Evolutionary conservation across 2,888 invertebrate genomes (phyloP), one percentile per base, ranked within the genome.

Genomic region (Lithosia quadra): DNA sequence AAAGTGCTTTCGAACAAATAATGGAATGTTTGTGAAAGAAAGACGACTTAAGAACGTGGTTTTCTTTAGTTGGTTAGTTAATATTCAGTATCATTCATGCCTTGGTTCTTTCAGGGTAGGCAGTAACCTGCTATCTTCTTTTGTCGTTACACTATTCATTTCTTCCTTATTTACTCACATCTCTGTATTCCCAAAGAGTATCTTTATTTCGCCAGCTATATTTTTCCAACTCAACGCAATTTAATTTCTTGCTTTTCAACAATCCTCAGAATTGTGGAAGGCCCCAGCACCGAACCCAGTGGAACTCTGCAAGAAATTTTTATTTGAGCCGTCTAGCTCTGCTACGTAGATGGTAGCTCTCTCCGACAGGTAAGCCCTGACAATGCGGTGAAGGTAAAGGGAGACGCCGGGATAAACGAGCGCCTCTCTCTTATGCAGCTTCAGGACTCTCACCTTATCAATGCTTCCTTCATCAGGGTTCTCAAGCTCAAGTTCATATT

Each of bases 1-100:
- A 78, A 79, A 79, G 72, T 76, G 76, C 71, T 75, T 76, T 73
- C 69, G 76, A 68, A 68, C 68, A 77, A 78, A 69, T 78, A 75
- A 72, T 75, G 73, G 70, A 71, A 71, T 72, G 63, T 72, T 75
- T 66, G 72, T 76, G 58, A 49, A n/a, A 58, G 65, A 60, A 60
- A 71, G 65, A 60, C 67, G 63, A 18, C 63, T 68, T 71, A 62
- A 55, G 34, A 34, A 21, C 7, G 34, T 34, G 33, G 13, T 34
- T 59, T 34, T 18, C n/a, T 58, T 33, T 28, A 58, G 34, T 34
- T 21, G 3, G 10, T 10, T 10, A 33, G n/a, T n/a, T 34, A 4
- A 28, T 28, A 5, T 36, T 22, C 36, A 59, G 11, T 58, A 34
- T 34, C 11, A 13, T 59, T 7, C 49, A 43, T 13, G 9, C n/a